Percentiles rank a stretch among this genome's conserved stretches.
These are phyloP conservation scores for Ochropleura leucogaster DNA, from an alignment of 2,888 invertebrate species.

Conservation along the genomic window DNA sequence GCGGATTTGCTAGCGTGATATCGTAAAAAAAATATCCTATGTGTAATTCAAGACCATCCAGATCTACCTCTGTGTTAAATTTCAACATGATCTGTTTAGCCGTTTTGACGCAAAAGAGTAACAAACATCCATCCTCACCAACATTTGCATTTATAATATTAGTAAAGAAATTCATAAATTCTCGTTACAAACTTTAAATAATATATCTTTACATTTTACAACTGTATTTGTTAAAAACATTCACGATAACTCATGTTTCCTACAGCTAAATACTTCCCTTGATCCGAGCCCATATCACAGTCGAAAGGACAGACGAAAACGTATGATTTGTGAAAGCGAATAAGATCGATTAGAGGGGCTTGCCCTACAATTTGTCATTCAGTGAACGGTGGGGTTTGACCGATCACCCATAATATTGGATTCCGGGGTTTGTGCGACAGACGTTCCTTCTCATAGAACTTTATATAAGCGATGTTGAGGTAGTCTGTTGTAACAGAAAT, in stretches of 20 bases:
- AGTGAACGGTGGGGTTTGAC: constrained; percentile 25
- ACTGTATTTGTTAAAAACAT: not conserved
- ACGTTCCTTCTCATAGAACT: not conserved
- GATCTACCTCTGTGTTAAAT: too few species aligned
- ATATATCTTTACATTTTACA: not conserved
- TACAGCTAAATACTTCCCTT: not conserved
- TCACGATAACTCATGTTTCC: not conserved
- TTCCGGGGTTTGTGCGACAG: constrained; percentile 16
- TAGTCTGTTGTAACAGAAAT: not conserved
- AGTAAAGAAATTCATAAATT: not conserved
- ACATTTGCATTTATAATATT: too few species aligned
- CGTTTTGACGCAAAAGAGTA: too few species aligned
- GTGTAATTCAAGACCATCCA: too few species aligned
- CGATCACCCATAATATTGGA: constrained; percentile 57
- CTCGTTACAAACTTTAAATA: not conserved
- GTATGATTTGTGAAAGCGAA: constrained; percentile 54
- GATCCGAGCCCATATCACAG: constrained; percentile 11
- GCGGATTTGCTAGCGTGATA: too few species aligned
- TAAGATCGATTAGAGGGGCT: constrained; percentile 46
- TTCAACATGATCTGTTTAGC: too few species aligned
- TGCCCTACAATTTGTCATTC: constrained; percentile 53
- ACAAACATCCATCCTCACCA: too few species aligned
- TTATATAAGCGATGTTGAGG: not conserved
- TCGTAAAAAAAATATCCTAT: too few species aligned
- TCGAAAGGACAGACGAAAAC: constrained; percentile 32